Conservation (phyloP, 2,888 invertebrate genomes). For the Peribatodes rhomboidaria region DNA sequence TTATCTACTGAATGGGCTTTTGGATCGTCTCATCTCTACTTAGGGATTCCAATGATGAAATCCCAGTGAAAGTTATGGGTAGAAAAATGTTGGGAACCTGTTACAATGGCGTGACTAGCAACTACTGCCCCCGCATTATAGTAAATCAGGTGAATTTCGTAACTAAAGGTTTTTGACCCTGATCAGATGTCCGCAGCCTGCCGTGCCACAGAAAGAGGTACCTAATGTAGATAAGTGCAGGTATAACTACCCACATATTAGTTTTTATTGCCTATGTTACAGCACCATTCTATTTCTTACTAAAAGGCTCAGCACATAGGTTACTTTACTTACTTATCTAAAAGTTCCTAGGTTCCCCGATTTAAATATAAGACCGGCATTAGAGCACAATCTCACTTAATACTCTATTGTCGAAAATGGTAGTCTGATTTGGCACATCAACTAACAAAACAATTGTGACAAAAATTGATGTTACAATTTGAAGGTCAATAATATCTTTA, state of each 20-base stretch:
- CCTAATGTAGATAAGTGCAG: neutral
- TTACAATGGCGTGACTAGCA: constrained; percentile 42
- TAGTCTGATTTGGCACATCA: too few relatives aligned
- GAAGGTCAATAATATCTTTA: neutral
- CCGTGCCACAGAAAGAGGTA: neutral
- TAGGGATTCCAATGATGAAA: constrained; percentile 51
- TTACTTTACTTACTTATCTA: too few relatives aligned
- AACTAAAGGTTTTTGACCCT: constrained; percentile 48
- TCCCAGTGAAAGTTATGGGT: constrained; percentile 56
- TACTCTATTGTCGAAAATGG: too few relatives aligned
- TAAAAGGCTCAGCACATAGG: too few relatives aligned
- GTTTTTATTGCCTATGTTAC: too few relatives aligned
- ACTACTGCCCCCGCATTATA: constrained; percentile 37
- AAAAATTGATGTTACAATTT: neutral
- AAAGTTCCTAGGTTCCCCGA: too few relatives aligned
- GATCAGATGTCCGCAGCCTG: constrained; percentile 14
- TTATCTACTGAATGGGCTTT: constrained; percentile 41
- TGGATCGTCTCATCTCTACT: constrained; percentile 31
- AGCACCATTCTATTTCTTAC: too few relatives aligned
- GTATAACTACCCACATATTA: neutral
- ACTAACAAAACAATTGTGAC: too few relatives aligned
- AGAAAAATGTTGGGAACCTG: constrained; percentile 55
- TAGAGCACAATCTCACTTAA: too few relatives aligned
- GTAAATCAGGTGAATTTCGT: constrained; percentile 42
- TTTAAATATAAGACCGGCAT: too few relatives aligned